Evolutionary conservation across 2,888 invertebrate genomes (phyloP).

Genomic region (Limnephilus lunatus): DNA sequence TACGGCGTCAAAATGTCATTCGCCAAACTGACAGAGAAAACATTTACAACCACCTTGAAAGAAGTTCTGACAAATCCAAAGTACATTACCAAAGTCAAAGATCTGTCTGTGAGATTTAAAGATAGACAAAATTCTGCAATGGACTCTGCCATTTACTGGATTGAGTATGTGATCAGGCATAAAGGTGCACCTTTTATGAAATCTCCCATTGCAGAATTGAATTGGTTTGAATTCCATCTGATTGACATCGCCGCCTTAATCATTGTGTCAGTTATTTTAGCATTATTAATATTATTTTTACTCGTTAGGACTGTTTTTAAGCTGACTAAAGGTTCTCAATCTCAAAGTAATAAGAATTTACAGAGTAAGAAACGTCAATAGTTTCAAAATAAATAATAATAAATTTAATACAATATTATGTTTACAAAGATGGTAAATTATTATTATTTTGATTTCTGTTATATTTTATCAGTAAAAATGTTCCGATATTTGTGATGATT

Average conservation of each 20-base stretch:
- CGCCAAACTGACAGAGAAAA: slow-evolving; percentile 71
- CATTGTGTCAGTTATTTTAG: neutral
- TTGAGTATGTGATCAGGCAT: slow-evolving; percentile 67
- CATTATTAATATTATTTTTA: neutral
- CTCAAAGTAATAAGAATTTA: neutral
- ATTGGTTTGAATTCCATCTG: slow-evolving; percentile 7
- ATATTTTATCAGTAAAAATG: no score
- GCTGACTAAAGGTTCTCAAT: neutral
- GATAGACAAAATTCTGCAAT: slow-evolving; percentile 64
- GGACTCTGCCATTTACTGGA: slow-evolving; percentile 66
- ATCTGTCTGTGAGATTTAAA: slow-evolving; percentile 62
- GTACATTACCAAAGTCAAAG: slow-evolving; percentile 66
- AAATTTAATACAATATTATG: neutral
- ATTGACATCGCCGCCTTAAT: slow-evolving; percentile 4
- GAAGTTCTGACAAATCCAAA: slow-evolving; percentile 70
- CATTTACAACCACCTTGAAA: slow-evolving; percentile 70
- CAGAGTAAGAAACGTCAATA: neutral
- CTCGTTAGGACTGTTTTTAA: neutral
- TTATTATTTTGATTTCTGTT: no score
- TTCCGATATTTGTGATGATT: no score
- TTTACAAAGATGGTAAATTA: no score
- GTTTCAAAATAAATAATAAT: slow-evolving; percentile 50
- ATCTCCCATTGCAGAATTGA: slow-evolving; percentile 68
- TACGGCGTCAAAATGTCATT: slow-evolving; percentile 71
- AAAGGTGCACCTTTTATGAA: slow-evolving; percentile 67